phyloP scores from a whole-genome alignment of 1,140 invertebrate genomes.

The Bombus haemorrhoidalis region DNA sequence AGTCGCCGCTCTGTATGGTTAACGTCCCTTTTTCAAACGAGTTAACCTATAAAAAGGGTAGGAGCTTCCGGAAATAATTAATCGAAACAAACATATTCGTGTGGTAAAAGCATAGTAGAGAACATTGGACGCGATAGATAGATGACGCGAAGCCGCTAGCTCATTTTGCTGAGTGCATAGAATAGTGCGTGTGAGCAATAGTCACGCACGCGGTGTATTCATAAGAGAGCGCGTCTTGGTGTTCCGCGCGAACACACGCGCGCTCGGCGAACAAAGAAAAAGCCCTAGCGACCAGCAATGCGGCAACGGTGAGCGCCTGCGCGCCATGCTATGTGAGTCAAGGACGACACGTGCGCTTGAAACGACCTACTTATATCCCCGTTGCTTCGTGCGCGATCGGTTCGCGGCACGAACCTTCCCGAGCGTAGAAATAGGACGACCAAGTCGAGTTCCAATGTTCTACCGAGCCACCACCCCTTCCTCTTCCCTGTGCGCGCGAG shows the following conservation, averaged over 20 bases:
- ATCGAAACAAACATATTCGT: slow-evolving; percentile 23
- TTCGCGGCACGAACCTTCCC: slow-evolving; percentile 73
- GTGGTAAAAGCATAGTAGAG: neutral
- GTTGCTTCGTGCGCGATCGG: slow-evolving; percentile 75
- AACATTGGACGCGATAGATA: slow-evolving; percentile 20
- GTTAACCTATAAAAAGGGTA: neutral
- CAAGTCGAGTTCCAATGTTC: slow-evolving; percentile 58
- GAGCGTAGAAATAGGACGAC: slow-evolving; percentile 80
- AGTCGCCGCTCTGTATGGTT: neutral
- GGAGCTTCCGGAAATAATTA: neutral
- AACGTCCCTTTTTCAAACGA: neutral
- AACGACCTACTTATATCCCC: slow-evolving; percentile 81
- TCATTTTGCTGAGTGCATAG: slow-evolving; percentile 40
- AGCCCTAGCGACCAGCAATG: slow-evolving; percentile 77
- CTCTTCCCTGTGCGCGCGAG: slow-evolving; percentile 28
- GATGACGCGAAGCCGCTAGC: slow-evolving; percentile 16
- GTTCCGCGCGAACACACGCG: neutral
- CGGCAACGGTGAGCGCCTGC: slow-evolving; percentile 78
- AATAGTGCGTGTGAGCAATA: slow-evolving; percentile 27
- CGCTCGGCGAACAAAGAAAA: slow-evolving; percentile 75
- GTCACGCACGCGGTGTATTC: neutral
- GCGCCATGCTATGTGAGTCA: slow-evolving; percentile 82
- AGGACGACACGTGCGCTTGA: slow-evolving; percentile 83
- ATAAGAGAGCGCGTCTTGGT: neutral
- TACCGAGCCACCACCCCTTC: slow-evolving; percentile 45